Base-by-base conservation (phyloP, 2,797 vertebrate species). In the Bryconaethiops microstoma region DNA sequence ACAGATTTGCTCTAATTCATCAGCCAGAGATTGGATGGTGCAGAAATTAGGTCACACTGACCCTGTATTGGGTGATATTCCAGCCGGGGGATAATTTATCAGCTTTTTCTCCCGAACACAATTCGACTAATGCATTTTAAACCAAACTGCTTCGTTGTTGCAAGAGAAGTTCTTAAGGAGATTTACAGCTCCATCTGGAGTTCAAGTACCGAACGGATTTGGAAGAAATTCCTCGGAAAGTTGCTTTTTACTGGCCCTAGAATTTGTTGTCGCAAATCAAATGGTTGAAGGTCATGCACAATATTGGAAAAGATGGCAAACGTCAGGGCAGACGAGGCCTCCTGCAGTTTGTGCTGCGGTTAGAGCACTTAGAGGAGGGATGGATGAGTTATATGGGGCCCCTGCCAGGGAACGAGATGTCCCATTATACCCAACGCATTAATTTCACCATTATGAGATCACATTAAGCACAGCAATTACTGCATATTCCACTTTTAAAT, bases 401-500 rank as follows among this genome's bases (percentile, higher is more conserved):
- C 25, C 23, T 40, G 42, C 5, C 1, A 79, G 39, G 9, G 65
- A 68, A 42, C 65, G 40, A 64, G 48, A 54, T 67, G n/a, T 69
- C 72, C 48, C 54, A 39, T 42, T 50, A 63, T 63, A 76, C 62
- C 25, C 16, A 48, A 55, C 55, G 21, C 29, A 29, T 63, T 69
- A 52, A 8, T 62, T 76, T 63, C 48, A 52, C 65, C 55, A 60
- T 21, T 23, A 65, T 13, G 42, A 40, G 74, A 45, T 54, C 50
- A 72, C 70, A 55, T 72, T 55, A 55, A 55, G 48, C 65, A 12
- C 65, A 54, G 19, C 65, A 63, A 71, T 81, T 81, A 81, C 67
- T 63, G 29, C 42, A 63, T 19, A 76, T 52, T 54, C 73, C 16
- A 52, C 73, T 50, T 52, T 70, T 63, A 81, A 76, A 81, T 70